These are phyloP conservation scores for Zonitis immaculata DNA, from an alignment of 2,888 invertebrate species.

Conservation along the genomic window DNA sequence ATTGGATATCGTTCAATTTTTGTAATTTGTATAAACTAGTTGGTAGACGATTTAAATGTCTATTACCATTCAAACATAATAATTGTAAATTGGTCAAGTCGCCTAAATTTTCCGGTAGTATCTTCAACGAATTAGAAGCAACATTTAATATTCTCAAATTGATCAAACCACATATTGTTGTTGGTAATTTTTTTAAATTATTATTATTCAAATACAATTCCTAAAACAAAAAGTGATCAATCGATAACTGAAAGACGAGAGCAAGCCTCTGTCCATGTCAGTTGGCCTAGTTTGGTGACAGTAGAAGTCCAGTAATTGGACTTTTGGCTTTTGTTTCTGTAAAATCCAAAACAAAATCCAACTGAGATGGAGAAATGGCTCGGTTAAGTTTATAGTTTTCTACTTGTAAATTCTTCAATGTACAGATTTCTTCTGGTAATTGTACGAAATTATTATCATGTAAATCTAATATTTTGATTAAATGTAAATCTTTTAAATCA, in stretches of 20 bases:
- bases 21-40: constrained; percentile 61
- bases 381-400: too few species aligned
- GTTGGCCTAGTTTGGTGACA: too few species aligned
- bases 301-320: too few species aligned
- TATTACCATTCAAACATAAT: constrained; percentile 60
- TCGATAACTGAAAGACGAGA: too few species aligned
- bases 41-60: constrained; percentile 57
- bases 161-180: constrained; percentile 59
- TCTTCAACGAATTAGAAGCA: constrained; percentile 64
- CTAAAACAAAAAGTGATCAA: constrained; percentile 42
- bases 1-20: constrained; percentile 57
- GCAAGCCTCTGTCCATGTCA: too few species aligned
- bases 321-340: too few species aligned
- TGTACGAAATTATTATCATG: constrained; percentile 60
- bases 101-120: constrained; percentile 60
- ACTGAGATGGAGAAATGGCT: too few species aligned
- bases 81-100: constrained; percentile 57
- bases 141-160: constrained; percentile 65
- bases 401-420: constrained; percentile 64
- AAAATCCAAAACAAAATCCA: too few species aligned
- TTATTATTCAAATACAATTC: constrained; percentile 73
- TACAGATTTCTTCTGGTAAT: constrained; percentile 61
- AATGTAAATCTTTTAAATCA: constrained; percentile 62
- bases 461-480: constrained; percentile 63
- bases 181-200: constrained; percentile 64